Percentiles rank a stretch among this genome's conserved stretches.
Evolutionary conservation across 1,140 invertebrate genomes (phyloP).

Genomic region (Heliconius hermathena): DNA sequence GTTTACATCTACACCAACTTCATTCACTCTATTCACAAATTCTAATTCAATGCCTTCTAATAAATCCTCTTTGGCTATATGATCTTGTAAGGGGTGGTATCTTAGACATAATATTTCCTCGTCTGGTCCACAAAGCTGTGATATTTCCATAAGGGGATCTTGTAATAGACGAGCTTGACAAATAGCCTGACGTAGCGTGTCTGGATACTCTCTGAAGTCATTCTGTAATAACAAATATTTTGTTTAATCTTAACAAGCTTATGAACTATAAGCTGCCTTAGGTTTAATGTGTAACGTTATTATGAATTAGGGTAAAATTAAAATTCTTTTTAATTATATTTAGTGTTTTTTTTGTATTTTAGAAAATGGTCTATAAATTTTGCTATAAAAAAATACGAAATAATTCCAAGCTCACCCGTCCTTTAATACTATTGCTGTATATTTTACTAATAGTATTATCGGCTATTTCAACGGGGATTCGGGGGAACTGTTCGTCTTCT

Average conservation of each 20-base stretch:
- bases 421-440: constrained; percentile 95
- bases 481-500: constrained; percentile 93
- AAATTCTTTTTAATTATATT: no score
- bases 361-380: no score
- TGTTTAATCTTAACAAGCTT: no score
- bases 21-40: constrained; percentile 97
- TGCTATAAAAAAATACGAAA: background rate
- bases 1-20: constrained; percentile 99
- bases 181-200: constrained; percentile 93
- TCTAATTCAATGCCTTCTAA: constrained; percentile 93
- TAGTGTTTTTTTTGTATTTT: no score
- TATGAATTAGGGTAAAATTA: no score
- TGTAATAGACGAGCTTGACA: constrained; percentile 95
- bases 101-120: constrained; percentile 97
- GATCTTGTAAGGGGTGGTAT: constrained; percentile 95
- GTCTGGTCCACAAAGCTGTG: constrained; percentile 96
- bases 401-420: constrained; percentile 80
- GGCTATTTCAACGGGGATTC: constrained; percentile 94
- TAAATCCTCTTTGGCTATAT: constrained; percentile 92
- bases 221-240: constrained; percentile 64
- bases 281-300: no score
- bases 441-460: constrained; percentile 96
- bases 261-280: no score
- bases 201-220: constrained; percentile 96
- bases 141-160: constrained; percentile 98